phyloP scores from a whole-genome alignment of 2,888 invertebrate genomes.

The Aphrophora alni region DNA sequence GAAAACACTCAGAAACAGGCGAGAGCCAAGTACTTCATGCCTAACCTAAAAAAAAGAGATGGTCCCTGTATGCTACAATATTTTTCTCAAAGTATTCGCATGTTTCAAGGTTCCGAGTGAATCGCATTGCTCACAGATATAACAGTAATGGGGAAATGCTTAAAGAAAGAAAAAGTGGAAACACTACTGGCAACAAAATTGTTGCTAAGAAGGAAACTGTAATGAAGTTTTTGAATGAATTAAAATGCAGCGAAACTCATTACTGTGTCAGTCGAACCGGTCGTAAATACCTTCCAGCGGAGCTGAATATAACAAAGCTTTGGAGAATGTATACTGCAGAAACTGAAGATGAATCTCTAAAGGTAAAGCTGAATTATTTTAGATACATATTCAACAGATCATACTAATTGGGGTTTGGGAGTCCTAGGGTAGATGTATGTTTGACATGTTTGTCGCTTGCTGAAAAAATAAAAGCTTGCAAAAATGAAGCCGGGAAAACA shows the following conservation, averaged over 20 bases:
- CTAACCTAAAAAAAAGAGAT: neutral
- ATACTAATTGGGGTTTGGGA: too few species aligned
- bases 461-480: too few species aligned
- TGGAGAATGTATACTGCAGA: neutral
- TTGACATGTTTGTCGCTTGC: too few species aligned
- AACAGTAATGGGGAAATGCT: neutral
- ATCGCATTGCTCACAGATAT: conserved; percentile 6
- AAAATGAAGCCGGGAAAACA: too few species aligned
- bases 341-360: too few species aligned
- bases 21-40: conserved; percentile 20
- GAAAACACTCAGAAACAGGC: neutral
- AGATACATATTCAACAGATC: too few species aligned
- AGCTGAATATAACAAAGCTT: conserved; percentile 19
- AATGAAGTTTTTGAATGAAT: neutral
- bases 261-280: neutral
- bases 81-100: conserved; percentile 18
- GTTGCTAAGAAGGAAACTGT: conserved; percentile 12
- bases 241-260: conserved; percentile 19
- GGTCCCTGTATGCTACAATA: conserved; percentile 24
- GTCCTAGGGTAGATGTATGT: too few species aligned
- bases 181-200: conserved; percentile 7
- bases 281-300: conserved; percentile 11
- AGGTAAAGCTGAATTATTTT: too few species aligned
- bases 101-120: conserved; percentile 25
- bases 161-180: conserved; percentile 22